Evolutionary conservation across 2,797 vertebrate genomes (phyloP).

Genomic region (Sebastes vulpes): DNA sequence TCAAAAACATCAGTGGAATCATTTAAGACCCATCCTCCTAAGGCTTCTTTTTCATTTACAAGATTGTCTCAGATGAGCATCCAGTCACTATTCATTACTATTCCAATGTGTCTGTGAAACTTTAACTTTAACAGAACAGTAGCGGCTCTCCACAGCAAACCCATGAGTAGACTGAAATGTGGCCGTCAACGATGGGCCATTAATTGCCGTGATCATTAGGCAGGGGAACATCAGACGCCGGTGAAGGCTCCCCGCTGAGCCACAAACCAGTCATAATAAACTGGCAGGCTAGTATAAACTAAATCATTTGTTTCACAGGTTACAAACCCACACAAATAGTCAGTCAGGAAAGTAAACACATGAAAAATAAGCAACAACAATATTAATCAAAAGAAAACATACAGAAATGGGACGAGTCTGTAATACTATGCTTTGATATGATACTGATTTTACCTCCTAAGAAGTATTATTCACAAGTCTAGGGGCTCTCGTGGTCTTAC

Average conservation of each 20-base stretch:
- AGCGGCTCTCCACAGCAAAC: constrained; percentile 16
- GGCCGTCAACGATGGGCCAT: constrained; percentile 36
- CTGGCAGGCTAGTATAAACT: neutral
- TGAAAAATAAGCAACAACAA: constrained; percentile 1
- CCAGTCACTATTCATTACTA: constrained; percentile 36
- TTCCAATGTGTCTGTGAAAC: constrained; percentile 27
- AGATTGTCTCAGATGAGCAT: constrained; percentile 16
- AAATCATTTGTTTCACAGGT: constrained; percentile 20
- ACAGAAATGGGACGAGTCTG: neutral
- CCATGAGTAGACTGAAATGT: constrained; percentile 27
- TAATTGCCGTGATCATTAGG: constrained; percentile 52
- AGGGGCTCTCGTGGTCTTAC: constrained; percentile 11
- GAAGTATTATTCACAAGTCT: constrained; percentile 32
- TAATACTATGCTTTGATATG: constrained; percentile 2
- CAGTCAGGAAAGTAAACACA: constrained; percentile 5
- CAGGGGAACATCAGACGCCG: constrained; percentile 22
- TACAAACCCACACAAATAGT: constrained; percentile 8
- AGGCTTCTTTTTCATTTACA: constrained; percentile 26
- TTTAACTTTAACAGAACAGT: constrained; percentile 34
- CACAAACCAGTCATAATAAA: constrained; percentile 25
- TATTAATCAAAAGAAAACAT: constrained; percentile 26
- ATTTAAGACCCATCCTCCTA: constrained; percentile 8
- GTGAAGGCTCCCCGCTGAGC: constrained; percentile 21
- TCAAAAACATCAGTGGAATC: constrained; percentile 3
- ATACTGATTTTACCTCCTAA: constrained; percentile 30